Evolutionary conservation across 1,140 invertebrate species (phyloP).

Genomic region (Acromyrmex charruanus): DNA sequence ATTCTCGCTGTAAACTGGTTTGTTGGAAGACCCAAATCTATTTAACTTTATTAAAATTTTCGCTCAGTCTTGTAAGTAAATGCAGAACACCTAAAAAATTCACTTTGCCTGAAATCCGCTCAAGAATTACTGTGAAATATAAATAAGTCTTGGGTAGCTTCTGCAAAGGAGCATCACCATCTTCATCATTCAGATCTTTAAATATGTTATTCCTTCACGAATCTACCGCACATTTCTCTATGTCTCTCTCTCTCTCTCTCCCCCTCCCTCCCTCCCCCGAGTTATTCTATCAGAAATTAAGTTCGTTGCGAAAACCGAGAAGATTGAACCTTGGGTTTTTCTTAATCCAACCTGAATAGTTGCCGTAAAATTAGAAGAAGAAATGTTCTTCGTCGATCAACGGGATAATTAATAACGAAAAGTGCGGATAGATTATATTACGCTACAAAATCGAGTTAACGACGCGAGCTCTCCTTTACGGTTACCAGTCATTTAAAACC

Average conservation of each 20-base stretch:
- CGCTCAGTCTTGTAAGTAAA: slow-evolving; percentile 20
- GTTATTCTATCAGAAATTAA: background rate
- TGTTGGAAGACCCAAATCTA: slow-evolving; percentile 9
- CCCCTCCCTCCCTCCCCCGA: no score
- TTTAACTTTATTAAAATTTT: slow-evolving; percentile 53
- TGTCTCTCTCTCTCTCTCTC: no score
- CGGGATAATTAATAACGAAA: slow-evolving; percentile 58
- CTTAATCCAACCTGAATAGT: slow-evolving; percentile 5
- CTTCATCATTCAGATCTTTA: slow-evolving; percentile 6
- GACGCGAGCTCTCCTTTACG: slow-evolving; percentile 27
- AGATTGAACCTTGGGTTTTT: background rate
- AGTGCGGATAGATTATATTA: slow-evolving; percentile 54
- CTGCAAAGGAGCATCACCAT: slow-evolving; percentile 18
- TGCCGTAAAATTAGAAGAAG: slow-evolving; percentile 7
- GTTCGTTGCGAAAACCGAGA: background rate
- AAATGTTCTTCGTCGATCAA: slow-evolving; percentile 1
- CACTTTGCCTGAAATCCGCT: slow-evolving; percentile 26
- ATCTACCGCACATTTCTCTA: background rate
- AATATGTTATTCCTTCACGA: slow-evolving; percentile 19
- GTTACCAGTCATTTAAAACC: slow-evolving; percentile 59
- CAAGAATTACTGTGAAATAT: slow-evolving; percentile 58
- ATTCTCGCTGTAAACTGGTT: background rate
- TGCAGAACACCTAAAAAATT: slow-evolving; percentile 37
- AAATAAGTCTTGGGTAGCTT: slow-evolving; percentile 45
- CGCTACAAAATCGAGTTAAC: slow-evolving; percentile 56